Evolutionary conservation across 2,797 vertebrate species (phyloP).

Genomic region (Mionectes olivaceus): DNA sequence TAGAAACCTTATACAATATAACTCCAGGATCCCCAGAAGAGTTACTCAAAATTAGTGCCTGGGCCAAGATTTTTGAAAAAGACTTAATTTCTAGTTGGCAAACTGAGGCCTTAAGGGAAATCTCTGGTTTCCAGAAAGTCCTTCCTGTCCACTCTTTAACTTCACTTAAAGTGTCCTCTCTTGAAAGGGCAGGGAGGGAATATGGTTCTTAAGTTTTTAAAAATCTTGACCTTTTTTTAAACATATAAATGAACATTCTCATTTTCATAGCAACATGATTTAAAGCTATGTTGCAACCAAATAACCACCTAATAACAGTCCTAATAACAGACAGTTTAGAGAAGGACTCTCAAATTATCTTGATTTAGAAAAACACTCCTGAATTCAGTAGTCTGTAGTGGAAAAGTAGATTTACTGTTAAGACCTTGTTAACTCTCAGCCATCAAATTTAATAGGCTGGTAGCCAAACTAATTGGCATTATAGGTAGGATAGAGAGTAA

Average conservation of each 20-base stretch:
- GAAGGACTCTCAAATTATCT: not conserved
- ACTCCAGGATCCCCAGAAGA: not conserved
- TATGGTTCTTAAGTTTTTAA: not conserved
- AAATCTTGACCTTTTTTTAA: not conserved
- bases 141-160: not conserved
- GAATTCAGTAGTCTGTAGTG: not conserved
- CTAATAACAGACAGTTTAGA: not conserved
- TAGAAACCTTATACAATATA: not conserved
- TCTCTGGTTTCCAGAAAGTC: not conserved
- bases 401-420: not conserved
- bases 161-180: not conserved
- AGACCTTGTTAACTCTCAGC: slow-evolving; percentile 31
- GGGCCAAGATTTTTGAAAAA: not conserved
- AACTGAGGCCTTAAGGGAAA: not conserved
- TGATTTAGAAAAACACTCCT: not conserved
- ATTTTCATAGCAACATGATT: slow-evolving; percentile 1
- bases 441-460: not conserved
- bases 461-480: slow-evolving; percentile 16
- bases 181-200: not conserved
- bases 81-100: not conserved
- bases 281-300: not conserved
- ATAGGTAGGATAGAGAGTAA: slow-evolving; percentile 7
- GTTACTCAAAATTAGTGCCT: not conserved
- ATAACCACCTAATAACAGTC: not conserved
- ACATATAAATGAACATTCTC: not conserved